phyloP scores from a whole-genome alignment of 2,888 invertebrate genomes.

The Bombylius discolor region DNA sequence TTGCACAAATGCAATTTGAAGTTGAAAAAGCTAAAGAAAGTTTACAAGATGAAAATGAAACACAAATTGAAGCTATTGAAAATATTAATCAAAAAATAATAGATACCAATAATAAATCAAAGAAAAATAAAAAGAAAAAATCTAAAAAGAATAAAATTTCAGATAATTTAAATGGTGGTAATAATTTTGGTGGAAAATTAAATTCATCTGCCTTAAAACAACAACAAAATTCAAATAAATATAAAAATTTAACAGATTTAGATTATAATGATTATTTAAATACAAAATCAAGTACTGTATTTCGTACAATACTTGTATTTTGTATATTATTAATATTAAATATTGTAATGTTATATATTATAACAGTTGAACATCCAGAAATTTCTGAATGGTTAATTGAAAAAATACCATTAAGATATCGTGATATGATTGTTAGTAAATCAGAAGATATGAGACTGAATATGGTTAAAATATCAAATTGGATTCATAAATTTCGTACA shows the following conservation, averaged over 20 bases:
- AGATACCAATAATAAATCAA: slow-evolving; percentile 12
- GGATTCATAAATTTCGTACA: slow-evolving; percentile 30
- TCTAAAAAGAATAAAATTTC: slow-evolving; percentile 11
- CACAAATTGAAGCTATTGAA: slow-evolving; percentile 9
- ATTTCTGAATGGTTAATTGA: slow-evolving; percentile 30
- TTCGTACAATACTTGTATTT: slow-evolving; percentile 29
- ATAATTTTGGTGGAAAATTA: not conserved
- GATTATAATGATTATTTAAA: not conserved
- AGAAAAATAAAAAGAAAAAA: slow-evolving; percentile 16
- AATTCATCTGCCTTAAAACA: not conserved
- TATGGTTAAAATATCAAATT: slow-evolving; percentile 30
- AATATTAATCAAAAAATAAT: slow-evolving; percentile 9
- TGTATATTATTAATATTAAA: slow-evolving; percentile 28
- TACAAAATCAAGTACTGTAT: slow-evolving; percentile 20
- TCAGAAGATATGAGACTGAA: slow-evolving; percentile 25
- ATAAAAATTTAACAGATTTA: slow-evolving; percentile 5
- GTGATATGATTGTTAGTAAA: slow-evolving; percentile 30
- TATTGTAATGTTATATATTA: slow-evolving; percentile 28
- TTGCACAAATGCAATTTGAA: slow-evolving; percentile 22
- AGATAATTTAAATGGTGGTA: not conserved
- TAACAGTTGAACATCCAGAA: slow-evolving; percentile 34
- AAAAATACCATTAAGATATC: slow-evolving; percentile 31
- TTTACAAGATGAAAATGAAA: slow-evolving; percentile 15
- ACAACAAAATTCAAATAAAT: slow-evolving; percentile 13
- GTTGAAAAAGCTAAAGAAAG: slow-evolving; percentile 22